Base-by-base conservation (phyloP, 2,888 invertebrate species). In the Meliscaeva auricollis region DNA sequence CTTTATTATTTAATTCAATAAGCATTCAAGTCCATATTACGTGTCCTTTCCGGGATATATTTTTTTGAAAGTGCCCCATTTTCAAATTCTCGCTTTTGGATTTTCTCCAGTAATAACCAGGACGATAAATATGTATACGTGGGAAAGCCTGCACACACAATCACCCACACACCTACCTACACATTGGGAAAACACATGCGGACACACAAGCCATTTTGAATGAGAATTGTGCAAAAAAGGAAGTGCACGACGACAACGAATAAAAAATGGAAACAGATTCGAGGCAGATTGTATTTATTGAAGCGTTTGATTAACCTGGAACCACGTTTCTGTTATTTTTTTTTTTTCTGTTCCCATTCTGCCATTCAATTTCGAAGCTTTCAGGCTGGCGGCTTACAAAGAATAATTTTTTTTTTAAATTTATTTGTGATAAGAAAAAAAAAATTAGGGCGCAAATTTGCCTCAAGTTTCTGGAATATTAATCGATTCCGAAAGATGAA, bases 221-320 rank as follows among this genome's bases (percentile, higher is more conserved):
- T 66, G 44, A 46, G 30, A 15, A 66, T 58, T 66, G 8, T 20
- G 22, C 26, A 50, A 15, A n/a, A 76, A 48, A 58, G 52, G 54
- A 70, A 32, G 60, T 69, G 66, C 75, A 56, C 22, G 79, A 56
- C 22, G 79, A 56, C 69, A 17, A 32, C 56, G 62, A 56, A 83
- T 48, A 58, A 77, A 56, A 58, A 52, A 56, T 54, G 70, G 41
- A 68, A 70, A 66, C 82, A 74, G 69, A 79, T 75, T 66, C 79
- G 32, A 44, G 44, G 66, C 48, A 75, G 75, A 75, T 80, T 72
- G 80, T 76, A 75, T 80, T 84, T 84, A 80, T 84, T 68, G 75
- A 80, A 80, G 84, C 75, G 79, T 72, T 84, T 84, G 83, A 84
- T 84, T 84, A 84, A 79, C 83, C 79, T 70, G 79, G 66, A 84